Evolutionary conservation across 2,888 invertebrate species (phyloP), one percentile per base, ranked within the genome.

Genomic region (Phania funesta): DNA sequence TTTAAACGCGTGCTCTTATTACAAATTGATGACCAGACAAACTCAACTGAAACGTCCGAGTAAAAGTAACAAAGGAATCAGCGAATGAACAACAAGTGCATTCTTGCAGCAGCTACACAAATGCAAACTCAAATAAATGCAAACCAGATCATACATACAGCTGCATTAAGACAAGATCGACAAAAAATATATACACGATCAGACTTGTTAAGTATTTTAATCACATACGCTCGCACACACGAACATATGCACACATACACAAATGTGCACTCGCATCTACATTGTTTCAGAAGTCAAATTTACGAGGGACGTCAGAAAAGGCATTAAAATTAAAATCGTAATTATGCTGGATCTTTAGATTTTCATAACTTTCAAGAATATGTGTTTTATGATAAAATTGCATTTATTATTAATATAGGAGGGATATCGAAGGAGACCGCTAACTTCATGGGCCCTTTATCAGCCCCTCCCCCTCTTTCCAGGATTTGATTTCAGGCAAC

Each of bases 21-120:
- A 74, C 76, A 81, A 81, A 81, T 81, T 81, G 62, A 68, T 68
- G 81, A 68, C 77, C 81, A 81, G 77, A 68, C 75, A 65, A 58
- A 76, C 64, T 65, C 58, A 71, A 76, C 64, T 22, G 20, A 46
- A 50, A 62, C 29, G 67, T 48, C 11, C 67, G 65, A 79, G 67
- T 73, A 46, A 73, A 73, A 73, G 67, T 67, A 46, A 73, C 44
- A 22, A 52, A 35, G 6, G 29, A 20, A 54, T 29, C 29, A 58
- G 22, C 18, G 7, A 67, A 54, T 46, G 22, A 65, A 62, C 29
- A 73, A 64, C 81, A 81, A 81, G 81, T 81, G 81, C 24, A 81
- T 76, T 71, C 13, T 8, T 22, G 7, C 44, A 64, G 56, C n/a
- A 71, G 44, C 16, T 50, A 24, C 18, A 38, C 18, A 20, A 29